Base-by-base conservation (phyloP, 2,888 invertebrate genomes). In the Meliscaeva auricollis region DNA sequence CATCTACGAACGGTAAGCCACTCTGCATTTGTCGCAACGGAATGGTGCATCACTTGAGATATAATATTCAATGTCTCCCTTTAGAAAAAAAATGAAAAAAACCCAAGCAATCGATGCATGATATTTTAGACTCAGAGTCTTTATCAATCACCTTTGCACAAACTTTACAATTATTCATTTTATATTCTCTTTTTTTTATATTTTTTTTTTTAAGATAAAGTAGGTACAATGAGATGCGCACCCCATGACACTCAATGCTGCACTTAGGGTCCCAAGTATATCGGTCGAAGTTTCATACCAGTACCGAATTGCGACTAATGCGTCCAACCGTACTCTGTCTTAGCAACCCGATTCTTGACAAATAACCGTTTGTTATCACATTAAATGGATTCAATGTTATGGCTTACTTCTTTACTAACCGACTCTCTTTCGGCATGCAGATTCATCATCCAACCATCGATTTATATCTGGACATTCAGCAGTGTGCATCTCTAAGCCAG, bases 131-230 rank as follows among this genome's bases (percentile, higher is more conserved):
- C n/a, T 17, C 35, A 6, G 56, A 56, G n/a, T 30, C 26, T 35
- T 35, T 56, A 7, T 54, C 32, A 6, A 56, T 56, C 26, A n/a
- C n/a, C 11, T 56, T n/a, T 6, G 56, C 32, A 56, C 35, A 56
- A 35, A 17, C 32, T 56, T 56, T 17, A 35, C 56, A 56, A 56
- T 35, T 30, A 22, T 9, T 54, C 54, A 54, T 54, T 54, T 54
- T 30, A 9, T 6, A 7, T 50, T 20, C 2, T n/a, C 2, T 15
- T 54, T 54, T 15, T 54, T 6, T 22, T 9, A 15, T 54, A 15
- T 30, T 54, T 4, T 54, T 7, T 54, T 54, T 32, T 5, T 32
- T 32, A 32, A 32, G 4, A 6, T 7, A 6, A 50, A 50, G 20
- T 22, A 7, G n/a, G n/a, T n/a, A 22, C 50, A 50, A 50, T 50